phyloP scores from a whole-genome alignment of 2,888 invertebrate species.

The Caradrina clavipalpis region DNA sequence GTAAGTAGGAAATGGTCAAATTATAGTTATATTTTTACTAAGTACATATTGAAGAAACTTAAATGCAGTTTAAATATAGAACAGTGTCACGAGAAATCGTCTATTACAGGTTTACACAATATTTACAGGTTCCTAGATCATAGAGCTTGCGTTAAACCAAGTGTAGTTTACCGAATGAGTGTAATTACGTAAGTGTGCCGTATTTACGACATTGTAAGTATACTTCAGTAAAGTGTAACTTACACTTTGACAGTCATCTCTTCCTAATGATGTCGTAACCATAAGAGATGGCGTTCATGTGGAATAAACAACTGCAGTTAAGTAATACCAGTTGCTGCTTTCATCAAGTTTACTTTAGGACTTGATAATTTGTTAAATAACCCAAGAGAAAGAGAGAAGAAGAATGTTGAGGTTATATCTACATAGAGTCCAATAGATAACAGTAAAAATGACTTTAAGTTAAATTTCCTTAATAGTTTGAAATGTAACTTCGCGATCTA shows the following conservation, averaged over 20 bases:
- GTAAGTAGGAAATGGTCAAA: no score
- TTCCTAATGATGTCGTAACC: constrained; percentile 17
- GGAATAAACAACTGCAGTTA: not conserved
- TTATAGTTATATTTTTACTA: no score
- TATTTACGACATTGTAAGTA: not conserved
- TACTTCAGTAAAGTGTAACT: constrained; percentile 9
- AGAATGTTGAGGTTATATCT: not conserved
- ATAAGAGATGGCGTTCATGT: not conserved
- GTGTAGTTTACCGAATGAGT: not conserved
- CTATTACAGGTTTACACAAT: constrained; percentile 16
- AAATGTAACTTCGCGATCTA: not conserved
- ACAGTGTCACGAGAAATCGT: constrained; percentile 17
- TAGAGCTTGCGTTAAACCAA: constrained; percentile 23
- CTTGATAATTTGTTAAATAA: not conserved
- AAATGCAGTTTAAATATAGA: no score
- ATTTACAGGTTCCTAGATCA: constrained; percentile 17
- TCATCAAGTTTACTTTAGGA: not conserved
- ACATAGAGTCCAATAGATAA: not conserved
- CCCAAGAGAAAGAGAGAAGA: no score
- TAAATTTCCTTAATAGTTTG: not conserved
- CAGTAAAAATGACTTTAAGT: not conserved
- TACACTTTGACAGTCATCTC: not conserved
- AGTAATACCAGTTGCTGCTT: not conserved
- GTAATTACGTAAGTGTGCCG: constrained; percentile 13
- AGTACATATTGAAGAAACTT: constrained; percentile 2